phyloP scores from a whole-genome alignment of 2,888 invertebrate genomes.

The Nomada flava region DNA sequence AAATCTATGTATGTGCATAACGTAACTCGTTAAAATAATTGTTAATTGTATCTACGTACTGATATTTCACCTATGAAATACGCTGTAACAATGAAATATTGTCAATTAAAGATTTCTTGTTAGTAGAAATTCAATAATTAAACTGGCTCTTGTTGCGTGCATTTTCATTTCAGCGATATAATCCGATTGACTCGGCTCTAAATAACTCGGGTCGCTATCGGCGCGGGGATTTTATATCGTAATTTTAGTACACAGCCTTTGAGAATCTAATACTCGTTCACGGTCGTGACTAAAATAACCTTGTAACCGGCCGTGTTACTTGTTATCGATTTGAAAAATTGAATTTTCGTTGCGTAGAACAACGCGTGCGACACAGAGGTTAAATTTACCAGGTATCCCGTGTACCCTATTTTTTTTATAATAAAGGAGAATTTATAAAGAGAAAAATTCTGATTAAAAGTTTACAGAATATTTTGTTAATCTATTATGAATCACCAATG shows the following conservation, averaged over 20 bases:
- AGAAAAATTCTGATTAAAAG: too few relatives aligned
- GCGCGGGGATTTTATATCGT: slow-evolving; percentile 40
- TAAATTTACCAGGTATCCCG: slow-evolving; percentile 13
- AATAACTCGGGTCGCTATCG: slow-evolving; percentile 44
- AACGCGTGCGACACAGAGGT: neutral
- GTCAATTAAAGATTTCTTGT: too few relatives aligned
- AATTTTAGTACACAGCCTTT: slow-evolving; percentile 58
- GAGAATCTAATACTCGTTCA: slow-evolving; percentile 52
- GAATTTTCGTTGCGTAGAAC: neutral
- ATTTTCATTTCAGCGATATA: slow-evolving; percentile 36
- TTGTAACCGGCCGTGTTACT: slow-evolving; percentile 40
- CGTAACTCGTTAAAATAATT: too few relatives aligned
- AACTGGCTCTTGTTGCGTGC: neutral
- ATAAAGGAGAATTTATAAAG: neutral
- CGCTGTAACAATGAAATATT: too few relatives aligned
- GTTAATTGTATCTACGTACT: too few relatives aligned
- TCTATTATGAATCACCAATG: neutral
- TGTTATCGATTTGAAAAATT: slow-evolving; percentile 26
- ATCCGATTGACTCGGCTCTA: slow-evolving; percentile 41
- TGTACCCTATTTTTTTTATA: slow-evolving; percentile 1
- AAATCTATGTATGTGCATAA: too few relatives aligned
- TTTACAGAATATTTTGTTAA: neutral
- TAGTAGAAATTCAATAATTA: neutral
- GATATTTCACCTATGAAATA: too few relatives aligned
- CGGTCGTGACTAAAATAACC: slow-evolving; percentile 56